Evolutionary conservation across 2,797 vertebrate species (phyloP).

Genomic region (Oreochromis grahami): DNA sequence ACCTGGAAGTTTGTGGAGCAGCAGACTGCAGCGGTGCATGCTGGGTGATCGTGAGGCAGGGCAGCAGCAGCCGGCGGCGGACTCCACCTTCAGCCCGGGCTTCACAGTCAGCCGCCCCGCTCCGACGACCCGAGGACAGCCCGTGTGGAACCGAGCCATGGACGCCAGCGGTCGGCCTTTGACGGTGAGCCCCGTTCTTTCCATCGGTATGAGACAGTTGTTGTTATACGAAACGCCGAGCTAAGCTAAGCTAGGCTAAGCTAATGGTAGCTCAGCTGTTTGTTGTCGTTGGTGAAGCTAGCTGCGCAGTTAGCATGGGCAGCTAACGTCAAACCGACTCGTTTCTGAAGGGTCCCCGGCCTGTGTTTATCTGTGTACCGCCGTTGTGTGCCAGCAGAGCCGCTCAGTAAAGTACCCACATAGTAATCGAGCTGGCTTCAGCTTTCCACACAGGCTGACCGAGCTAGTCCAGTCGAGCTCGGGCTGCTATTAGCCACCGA

Average conservation of each 20-base stretch:
- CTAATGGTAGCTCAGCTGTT: conserved; percentile 3
- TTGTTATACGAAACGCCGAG: conserved; percentile 33
- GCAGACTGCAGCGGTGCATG: conserved; percentile 60
- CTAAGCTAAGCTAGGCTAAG: conserved; percentile 28
- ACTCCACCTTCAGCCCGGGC: conserved; percentile 36
- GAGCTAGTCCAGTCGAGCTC: conserved; percentile 8
- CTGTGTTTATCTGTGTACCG: not conserved
- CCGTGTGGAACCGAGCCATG: conserved; percentile 47
- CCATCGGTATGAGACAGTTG: not conserved
- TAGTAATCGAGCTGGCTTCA: not conserved
- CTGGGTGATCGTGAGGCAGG: conserved; percentile 59
- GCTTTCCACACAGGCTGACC: not conserved
- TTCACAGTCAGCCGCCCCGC: not conserved
- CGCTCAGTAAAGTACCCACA: not conserved
- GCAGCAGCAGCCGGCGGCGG: conserved; percentile 25
- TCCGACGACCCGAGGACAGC: conserved; percentile 9
- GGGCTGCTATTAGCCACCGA: not conserved
- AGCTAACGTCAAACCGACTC: not conserved
- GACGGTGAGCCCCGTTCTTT: conserved; percentile 47
- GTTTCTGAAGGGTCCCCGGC: not conserved
- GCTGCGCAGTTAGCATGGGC: conserved; percentile 48
- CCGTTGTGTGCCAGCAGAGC: not conserved
- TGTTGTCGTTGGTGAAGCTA: conserved; percentile 30
- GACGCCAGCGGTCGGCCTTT: not conserved
- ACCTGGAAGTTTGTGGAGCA: conserved; percentile 10